phyloP scores from a whole-genome alignment of 2,113 vertebrate species.

The Cepphus grylle region DNA sequence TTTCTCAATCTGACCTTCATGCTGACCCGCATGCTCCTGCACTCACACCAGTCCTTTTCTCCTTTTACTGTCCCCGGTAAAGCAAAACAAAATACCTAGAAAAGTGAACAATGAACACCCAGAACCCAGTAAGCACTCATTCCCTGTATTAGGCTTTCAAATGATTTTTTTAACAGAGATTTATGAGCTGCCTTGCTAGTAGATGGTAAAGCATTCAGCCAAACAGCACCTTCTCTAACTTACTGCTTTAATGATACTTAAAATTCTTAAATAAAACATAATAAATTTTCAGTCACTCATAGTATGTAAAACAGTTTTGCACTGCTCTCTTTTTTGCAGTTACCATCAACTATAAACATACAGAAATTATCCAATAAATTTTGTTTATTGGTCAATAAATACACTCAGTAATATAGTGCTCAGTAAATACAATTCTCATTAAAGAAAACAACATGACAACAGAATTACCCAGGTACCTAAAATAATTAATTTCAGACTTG shows the following conservation, averaged over 20 bases:
- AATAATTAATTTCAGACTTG: not conserved
- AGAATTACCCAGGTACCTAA: not conserved
- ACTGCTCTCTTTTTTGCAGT: not conserved
- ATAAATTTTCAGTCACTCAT: not conserved
- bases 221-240: not conserved
- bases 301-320: not conserved
- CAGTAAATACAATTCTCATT: not conserved
- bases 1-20: not conserved
- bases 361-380: not conserved
- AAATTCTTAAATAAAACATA: not conserved
- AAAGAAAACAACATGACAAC: not conserved
- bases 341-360: not conserved
- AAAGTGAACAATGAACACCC: not conserved
- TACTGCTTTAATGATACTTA: not conserved
- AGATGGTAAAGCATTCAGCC: not conserved
- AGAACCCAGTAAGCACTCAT: not conserved
- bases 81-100: not conserved
- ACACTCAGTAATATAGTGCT: not conserved
- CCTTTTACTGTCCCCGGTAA: not conserved
- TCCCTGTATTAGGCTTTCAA: not conserved
- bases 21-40: not conserved
- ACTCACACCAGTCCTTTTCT: not conserved
- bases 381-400: not conserved
- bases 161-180: not conserved
- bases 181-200: not conserved